phyloP scores from a whole-genome alignment of 2,888 invertebrate species.

The Metopia argyrocephala region DNA sequence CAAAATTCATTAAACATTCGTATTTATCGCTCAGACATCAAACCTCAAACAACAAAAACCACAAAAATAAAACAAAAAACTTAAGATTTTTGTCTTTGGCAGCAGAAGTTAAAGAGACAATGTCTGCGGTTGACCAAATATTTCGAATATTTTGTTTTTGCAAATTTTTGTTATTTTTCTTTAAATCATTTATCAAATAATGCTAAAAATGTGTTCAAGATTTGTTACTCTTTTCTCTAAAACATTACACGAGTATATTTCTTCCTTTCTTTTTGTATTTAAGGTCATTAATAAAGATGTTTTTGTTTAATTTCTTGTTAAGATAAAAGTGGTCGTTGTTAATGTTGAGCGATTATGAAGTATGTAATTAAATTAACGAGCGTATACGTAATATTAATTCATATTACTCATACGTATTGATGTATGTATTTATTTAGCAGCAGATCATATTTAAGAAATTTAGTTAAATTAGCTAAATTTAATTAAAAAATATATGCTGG shows the following conservation, averaged over 20 bases:
- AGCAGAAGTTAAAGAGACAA: background rate
- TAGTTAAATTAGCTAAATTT: background rate
- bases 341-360: background rate
- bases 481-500: too few relatives aligned
- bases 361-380: background rate
- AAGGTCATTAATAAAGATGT: conserved; percentile 27
- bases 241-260: too few relatives aligned
- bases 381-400: conserved; percentile 22
- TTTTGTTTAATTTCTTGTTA: conserved; percentile 20
- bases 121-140: background rate
- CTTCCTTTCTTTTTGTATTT: too few relatives aligned
- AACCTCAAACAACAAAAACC: conserved; percentile 4
- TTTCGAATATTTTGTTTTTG: background rate
- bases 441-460: background rate
- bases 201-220: too few relatives aligned
- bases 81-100: background rate
- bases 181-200: background rate
- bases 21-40: conserved; percentile 17
- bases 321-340: conserved; percentile 1
- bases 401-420: background rate
- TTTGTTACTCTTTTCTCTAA: too few relatives aligned
- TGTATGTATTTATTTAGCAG: background rate
- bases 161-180: background rate
- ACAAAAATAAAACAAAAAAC: background rate
- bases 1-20: background rate